Evolutionary conservation across 2,113 vertebrate species (phyloP).

Genomic region (Toxostoma redivivum): DNA sequence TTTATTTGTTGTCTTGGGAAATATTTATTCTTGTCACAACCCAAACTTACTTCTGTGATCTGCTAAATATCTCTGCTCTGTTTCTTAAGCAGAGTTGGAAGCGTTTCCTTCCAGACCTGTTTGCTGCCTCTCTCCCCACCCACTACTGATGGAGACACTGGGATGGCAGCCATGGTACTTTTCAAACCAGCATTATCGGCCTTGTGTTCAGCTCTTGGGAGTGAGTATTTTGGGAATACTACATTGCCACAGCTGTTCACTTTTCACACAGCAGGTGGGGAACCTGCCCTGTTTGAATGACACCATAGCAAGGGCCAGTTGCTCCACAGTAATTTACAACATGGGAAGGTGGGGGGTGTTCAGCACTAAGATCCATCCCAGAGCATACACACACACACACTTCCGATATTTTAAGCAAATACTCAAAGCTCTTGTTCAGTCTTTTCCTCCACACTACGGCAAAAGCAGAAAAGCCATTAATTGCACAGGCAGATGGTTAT

Average conservation of each 20-base stretch:
- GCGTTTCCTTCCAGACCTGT: not conserved
- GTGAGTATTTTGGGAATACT: not conserved
- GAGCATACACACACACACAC: not conserved
- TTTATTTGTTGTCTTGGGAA: not conserved
- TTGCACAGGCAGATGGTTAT: slow-evolving; percentile 10
- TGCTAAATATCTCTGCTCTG: not conserved
- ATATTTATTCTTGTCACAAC: not conserved
- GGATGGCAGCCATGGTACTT: not conserved
- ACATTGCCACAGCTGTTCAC: not conserved
- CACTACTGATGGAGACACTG: rapidly evolving
- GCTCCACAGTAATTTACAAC: not conserved
- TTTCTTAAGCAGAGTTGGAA: not conserved
- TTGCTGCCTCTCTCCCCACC: not conserved
- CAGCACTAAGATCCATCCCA: not conserved
- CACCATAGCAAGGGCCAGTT: not conserved
- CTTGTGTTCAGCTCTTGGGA: not conserved
- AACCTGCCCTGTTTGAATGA: not conserved
- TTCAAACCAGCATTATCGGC: not conserved
- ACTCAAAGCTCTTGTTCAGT: not conserved
- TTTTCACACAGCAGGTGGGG: slow-evolving; percentile 12
- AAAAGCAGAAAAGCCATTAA: slow-evolving; percentile 46
- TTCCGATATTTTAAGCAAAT: slow-evolving; percentile 30
- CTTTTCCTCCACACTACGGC: not conserved
- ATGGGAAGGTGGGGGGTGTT: not conserved
- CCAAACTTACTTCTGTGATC: not conserved